Percentiles rank a stretch among this genome's conserved stretches.
Evolutionary conservation across 2,113 vertebrate genomes (phyloP).

Genomic region (Corvus cornix): DNA sequence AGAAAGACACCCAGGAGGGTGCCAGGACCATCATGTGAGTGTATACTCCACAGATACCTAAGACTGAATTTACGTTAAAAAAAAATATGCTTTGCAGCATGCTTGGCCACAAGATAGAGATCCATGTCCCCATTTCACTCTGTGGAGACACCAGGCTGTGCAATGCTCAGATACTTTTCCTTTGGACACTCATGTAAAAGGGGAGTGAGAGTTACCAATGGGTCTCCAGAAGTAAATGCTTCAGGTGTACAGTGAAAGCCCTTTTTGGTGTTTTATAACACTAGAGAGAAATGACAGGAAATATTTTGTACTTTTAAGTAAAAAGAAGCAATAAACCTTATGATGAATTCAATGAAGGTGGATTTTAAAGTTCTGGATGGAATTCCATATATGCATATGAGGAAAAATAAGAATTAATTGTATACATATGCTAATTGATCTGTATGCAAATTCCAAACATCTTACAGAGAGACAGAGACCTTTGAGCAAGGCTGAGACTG

Average conservation of each 20-base stretch:
- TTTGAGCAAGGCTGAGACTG: neutral
- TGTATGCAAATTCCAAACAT: neutral
- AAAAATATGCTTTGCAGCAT: neutral
- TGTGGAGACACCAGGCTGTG: neutral
- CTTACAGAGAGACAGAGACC: neutral
- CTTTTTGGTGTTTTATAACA: neutral
- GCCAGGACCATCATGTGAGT: neutral
- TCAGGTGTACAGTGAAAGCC: neutral
- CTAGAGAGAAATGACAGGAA: neutral
- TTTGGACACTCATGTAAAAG: neutral
- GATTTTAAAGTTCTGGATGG: neutral
- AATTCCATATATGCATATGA: neutral
- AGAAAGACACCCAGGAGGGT: neutral
- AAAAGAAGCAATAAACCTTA: neutral
- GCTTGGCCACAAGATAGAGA: neutral
- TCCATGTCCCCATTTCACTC: neutral
- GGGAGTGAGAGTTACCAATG: neutral
- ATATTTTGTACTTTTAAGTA: neutral
- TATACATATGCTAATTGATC: neutral
- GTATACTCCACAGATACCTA: neutral
- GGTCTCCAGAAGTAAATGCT: neutral
- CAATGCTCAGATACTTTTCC: neutral
- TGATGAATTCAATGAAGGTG: neutral
- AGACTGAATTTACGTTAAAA: neutral
- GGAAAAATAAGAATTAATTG: neutral